Percentiles rank a stretch among this genome's conserved stretches.
phyloP scores from a whole-genome alignment of 2,888 invertebrate species.

The Eretmocerus hayati region DNA sequence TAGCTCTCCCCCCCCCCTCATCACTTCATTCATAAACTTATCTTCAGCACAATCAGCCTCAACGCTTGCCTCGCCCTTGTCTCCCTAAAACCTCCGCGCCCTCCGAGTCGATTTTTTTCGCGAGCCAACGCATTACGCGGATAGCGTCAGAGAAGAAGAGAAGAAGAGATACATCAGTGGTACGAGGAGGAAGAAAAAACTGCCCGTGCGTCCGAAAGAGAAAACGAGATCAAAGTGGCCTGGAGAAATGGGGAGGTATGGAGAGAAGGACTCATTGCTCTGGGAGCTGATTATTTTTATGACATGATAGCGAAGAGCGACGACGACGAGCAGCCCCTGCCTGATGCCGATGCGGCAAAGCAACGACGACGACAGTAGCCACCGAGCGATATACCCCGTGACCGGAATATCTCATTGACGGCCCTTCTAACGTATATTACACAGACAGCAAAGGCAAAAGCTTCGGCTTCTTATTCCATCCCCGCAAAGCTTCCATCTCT shows the following conservation, averaged over 20 bases:
- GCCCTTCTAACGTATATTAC: conserved; percentile 20
- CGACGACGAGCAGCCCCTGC: conserved; percentile 36
- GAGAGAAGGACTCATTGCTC: conserved; percentile 36
- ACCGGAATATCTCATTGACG: conserved; percentile 40
- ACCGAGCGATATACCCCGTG: conserved; percentile 35
- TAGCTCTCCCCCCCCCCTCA: too few species aligned
- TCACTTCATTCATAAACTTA: too few species aligned
- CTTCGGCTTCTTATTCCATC: too few species aligned
- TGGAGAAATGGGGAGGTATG: conserved; percentile 19
- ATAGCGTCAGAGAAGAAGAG: conserved; percentile 11
- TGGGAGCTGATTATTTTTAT: conserved; percentile 46
- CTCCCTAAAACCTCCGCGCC: too few species aligned
- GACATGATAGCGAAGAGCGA: conserved; percentile 38
- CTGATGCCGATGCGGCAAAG: too few species aligned
- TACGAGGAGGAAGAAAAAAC: conserved; percentile 33
- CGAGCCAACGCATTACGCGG: neutral
- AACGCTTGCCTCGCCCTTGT: too few species aligned
- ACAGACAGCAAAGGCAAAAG: too few species aligned
- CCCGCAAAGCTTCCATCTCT: too few species aligned
- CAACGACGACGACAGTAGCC: too few species aligned
- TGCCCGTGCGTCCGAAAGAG: conserved; percentile 28
- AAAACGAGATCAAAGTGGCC: conserved; percentile 42
- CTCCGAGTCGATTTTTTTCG: neutral
- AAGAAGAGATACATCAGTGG: conserved; percentile 7
- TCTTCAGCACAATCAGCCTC: too few species aligned